phyloP scores from a whole-genome alignment of 2,797 vertebrate species.

The Anomalospiza imberbis region DNA sequence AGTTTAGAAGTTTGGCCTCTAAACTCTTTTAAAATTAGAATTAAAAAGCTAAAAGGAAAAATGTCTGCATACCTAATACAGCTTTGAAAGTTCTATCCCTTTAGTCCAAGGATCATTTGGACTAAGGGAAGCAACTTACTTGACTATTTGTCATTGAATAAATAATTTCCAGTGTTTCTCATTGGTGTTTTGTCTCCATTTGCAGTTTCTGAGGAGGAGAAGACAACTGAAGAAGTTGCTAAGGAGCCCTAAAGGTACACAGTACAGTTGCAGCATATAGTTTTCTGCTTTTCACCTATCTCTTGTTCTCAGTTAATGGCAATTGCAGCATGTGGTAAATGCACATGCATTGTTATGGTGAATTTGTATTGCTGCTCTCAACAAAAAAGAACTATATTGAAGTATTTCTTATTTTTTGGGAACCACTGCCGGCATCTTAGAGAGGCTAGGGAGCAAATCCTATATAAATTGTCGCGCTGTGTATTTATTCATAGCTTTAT shows the following conservation, averaged over 20 bases:
- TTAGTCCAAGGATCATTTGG: not conserved
- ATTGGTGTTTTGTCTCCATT: not conserved
- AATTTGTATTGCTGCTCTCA: not conserved
- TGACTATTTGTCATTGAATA: not conserved
- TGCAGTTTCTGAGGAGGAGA: conserved; percentile 40
- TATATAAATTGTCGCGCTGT: accelerated
- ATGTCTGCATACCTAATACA: not conserved
- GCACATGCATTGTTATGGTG: not conserved
- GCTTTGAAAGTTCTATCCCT: not conserved
- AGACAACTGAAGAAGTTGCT: conserved; percentile 10
- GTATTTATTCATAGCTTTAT: not conserved
- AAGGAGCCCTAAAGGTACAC: conserved; percentile 56
- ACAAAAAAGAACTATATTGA: not conserved
- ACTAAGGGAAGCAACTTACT: not conserved
- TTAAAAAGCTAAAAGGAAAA: not conserved
- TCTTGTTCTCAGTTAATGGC: not conserved
- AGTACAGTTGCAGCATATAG: not conserved
- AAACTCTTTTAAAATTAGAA: not conserved
- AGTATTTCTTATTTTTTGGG: not conserved
- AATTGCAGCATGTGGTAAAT: not conserved
- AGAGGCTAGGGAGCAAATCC: not conserved
- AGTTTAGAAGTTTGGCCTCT: not conserved
- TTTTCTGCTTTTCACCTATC: not conserved
- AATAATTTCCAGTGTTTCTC: not conserved
- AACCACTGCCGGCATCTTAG: not conserved